Conservation (phyloP, 2,888 invertebrate species). For the Tryphoninae sp. region DNA sequence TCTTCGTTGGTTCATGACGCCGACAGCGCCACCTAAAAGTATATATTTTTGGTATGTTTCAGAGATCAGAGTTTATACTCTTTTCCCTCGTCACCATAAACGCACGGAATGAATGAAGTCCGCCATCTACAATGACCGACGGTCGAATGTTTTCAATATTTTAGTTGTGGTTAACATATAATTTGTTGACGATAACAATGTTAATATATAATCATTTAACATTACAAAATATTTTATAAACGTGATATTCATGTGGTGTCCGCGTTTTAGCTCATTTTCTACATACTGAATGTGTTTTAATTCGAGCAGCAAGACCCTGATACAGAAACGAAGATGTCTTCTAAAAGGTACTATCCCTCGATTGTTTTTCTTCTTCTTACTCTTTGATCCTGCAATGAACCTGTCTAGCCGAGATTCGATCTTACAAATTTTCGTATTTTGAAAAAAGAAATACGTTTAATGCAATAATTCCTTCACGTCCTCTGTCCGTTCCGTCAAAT, state of each 20-base stretch:
- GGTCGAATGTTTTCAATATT: slow-evolving; percentile 74
- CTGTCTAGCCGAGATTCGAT: not conserved
- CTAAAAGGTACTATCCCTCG: slow-evolving; percentile 78
- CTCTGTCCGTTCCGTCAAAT: too few relatives aligned
- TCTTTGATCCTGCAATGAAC: not conserved
- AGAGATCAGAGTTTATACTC: too few relatives aligned
- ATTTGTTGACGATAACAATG: slow-evolving; percentile 76
- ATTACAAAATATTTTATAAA: slow-evolving; percentile 69
- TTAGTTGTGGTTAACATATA: slow-evolving; percentile 76
- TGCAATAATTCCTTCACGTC: not conserved
- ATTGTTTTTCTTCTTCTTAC: slow-evolving; percentile 69
- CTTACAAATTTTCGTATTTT: not conserved
- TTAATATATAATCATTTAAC: slow-evolving; percentile 68
- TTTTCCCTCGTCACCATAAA: not conserved
- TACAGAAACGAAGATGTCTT: slow-evolving; percentile 79
- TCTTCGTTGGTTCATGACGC: too few relatives aligned
- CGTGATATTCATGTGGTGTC: slow-evolving; percentile 61
- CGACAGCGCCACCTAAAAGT: too few relatives aligned
- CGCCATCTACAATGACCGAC: slow-evolving; percentile 76
- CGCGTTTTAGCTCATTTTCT: slow-evolving; percentile 70
- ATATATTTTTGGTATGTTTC: too few relatives aligned
- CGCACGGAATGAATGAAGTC: slow-evolving; percentile 56
- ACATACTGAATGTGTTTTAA: slow-evolving; percentile 72
- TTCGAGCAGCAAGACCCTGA: slow-evolving; percentile 70
- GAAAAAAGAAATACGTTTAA: slow-evolving; percentile 12